phyloP scores from a whole-genome alignment of 2,113 vertebrate genomes.

The Tachuris rubrigastra region DNA sequence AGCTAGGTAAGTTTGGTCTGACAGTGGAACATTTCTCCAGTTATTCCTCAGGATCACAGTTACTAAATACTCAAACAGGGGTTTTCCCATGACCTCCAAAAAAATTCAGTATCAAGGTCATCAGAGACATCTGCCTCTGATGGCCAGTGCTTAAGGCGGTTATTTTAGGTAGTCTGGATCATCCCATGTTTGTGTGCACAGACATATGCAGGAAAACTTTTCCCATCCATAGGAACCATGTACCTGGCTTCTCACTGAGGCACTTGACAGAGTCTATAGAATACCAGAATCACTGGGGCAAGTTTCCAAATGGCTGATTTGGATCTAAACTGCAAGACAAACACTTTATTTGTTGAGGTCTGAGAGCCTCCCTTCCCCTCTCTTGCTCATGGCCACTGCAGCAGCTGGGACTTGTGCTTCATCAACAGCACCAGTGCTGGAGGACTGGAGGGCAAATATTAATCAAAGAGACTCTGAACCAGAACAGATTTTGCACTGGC shows the following conservation, averaged over 20 bases:
- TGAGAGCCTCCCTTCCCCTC: neutral
- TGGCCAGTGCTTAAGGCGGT: neutral
- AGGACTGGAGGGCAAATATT: neutral
- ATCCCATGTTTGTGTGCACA: neutral
- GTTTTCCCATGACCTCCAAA: neutral
- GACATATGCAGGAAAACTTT: neutral
- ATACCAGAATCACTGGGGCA: neutral
- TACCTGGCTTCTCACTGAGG: neutral
- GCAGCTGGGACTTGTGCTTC: neutral
- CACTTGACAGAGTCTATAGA: neutral
- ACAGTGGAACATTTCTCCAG: neutral
- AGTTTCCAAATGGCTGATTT: neutral
- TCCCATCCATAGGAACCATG: neutral
- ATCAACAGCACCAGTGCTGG: accelerated
- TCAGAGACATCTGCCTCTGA: neutral
- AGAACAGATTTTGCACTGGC: neutral
- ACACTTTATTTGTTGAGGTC: neutral
- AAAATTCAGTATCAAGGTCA: neutral
- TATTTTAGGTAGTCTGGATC: constrained; percentile 15
- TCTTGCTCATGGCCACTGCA: accelerated
- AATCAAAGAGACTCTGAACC: neutral
- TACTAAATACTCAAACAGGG: neutral
- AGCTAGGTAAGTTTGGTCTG: neutral
- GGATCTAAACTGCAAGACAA: neutral
- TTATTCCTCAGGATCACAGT: neutral